Base-by-base conservation (phyloP, 2,888 invertebrate species). In the Glyphotaelius pellucidus region DNA sequence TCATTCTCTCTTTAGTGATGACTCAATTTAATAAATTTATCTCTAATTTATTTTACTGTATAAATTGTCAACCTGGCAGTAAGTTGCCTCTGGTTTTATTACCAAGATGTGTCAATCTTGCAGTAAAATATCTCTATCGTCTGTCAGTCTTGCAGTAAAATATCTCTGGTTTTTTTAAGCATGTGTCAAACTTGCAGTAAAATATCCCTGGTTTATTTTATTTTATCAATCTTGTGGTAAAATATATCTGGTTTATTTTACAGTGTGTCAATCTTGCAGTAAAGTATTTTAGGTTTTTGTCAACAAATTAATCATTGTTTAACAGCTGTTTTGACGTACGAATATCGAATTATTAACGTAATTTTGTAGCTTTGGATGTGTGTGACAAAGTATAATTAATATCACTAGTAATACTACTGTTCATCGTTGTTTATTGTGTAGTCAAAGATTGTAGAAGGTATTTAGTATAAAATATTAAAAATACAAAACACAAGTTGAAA, bases 351-450 rank as follows among this genome's bases (percentile, higher is more conserved):
- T 85, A 85, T 85, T 35, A 32, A 32, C 35, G 38, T 85, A 85
- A 32, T 35, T 42, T 30, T 47, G 30, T n/a, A 86, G 86, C 86
- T 86, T 86, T 86, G 86, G 42, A 15, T 86, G 79, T 88, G 67
- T 88, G 88, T 88, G 67, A 88, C 52, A 52, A 87, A 85, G 83
- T 83, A 38, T 67, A 67, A 67, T 42, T 38, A 52, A 87, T 88
- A 88, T 88, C 88, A 88, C 35, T 88, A 88, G 88, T 79, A 88
- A 52, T 47, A 47, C 47, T 47, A 47, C n/a, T 87, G 67, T 67
- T 87, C 67, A 52, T 87, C 67, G 52, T 31, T 88, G 67, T 88
- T 88, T 19, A 47, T 86, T 86, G 42, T 86, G n/a, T 85, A 85
- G 85, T 14, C 35, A 86, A 47, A 86, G 47, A 86, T 86, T 30